These are phyloP conservation scores for Saguinus midas DNA, from an alignment of 2,113 vertebrate species.

Conservation along the genomic window DNA sequence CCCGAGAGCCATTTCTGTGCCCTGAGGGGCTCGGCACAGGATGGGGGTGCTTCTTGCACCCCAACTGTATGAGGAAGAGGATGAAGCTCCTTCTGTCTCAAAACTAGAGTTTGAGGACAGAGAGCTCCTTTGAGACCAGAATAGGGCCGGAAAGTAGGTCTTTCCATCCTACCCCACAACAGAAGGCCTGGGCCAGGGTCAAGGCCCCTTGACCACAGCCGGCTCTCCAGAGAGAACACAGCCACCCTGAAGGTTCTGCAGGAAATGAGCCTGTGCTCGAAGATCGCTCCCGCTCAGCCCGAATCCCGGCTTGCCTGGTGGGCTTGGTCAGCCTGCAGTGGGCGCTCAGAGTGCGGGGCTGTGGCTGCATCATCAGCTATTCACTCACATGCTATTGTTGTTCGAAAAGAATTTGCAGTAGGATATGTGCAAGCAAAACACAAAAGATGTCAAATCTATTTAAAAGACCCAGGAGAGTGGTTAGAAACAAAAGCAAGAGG, in stretches of 20 bases:
- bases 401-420: background rate
- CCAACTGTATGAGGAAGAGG: background rate
- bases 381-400: background rate
- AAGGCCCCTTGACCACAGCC: background rate
- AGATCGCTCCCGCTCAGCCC: background rate
- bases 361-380: fast-evolving
- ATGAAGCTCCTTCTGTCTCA: background rate
- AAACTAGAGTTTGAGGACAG: background rate
- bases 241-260: background rate
- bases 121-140: background rate
- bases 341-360: fast-evolving
- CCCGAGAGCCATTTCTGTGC: background rate
- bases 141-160: background rate
- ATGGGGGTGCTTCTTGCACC: background rate
- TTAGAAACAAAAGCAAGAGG: background rate
- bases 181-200: background rate
- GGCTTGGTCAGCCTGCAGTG: fast-evolving
- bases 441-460: background rate
- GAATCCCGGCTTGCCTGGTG: background rate
- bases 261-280: fast-evolving
- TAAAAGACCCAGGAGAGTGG: background rate
- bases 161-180: too few relatives aligned
- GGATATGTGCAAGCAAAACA: background rate
- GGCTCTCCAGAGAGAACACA: background rate
- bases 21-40: too few relatives aligned